These are phyloP conservation scores for Bathynomus jamesi DNA, from an alignment of 1,140 invertebrate genomes.

Conservation along the genomic window DNA sequence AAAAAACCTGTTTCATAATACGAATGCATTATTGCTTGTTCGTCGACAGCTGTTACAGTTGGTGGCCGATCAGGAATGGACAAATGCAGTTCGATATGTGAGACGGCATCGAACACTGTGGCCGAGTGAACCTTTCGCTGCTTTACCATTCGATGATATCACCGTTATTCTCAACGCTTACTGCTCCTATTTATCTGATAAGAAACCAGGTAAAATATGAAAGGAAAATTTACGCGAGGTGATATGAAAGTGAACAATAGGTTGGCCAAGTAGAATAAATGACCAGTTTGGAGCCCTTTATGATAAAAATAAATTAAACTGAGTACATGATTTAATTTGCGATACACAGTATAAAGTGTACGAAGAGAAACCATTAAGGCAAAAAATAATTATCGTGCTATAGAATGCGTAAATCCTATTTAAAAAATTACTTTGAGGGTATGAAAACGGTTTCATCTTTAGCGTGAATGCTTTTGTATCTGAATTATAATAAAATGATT, in stretches of 20 bases:
- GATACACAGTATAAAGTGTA: not conserved
- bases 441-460: too few relatives aligned
- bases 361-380: not conserved
- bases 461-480: too few relatives aligned
- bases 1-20: constrained; percentile 38
- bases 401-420: not conserved
- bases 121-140: constrained; percentile 51
- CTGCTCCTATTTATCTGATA: constrained; percentile 59
- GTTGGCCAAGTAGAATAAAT: too few relatives aligned
- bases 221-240: too few relatives aligned
- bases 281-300: constrained; percentile 37
- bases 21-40: constrained; percentile 42
- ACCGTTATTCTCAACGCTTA: constrained; percentile 62
- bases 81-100: constrained; percentile 55
- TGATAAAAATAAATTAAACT: constrained; percentile 43
- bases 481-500: too few relatives aligned
- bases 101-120: constrained; percentile 55
- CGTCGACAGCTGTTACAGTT: constrained; percentile 44
- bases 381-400: not conserved
- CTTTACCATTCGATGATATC: constrained; percentile 49
- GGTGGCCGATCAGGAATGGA: constrained; percentile 56
- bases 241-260: too few relatives aligned
- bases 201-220: constrained; percentile 55
- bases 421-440: too few relatives aligned
- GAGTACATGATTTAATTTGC: constrained; percentile 13